These are phyloP conservation scores for Marcusenius ussheri DNA, from an alignment of 2,113 vertebrate species.

Conservation along the genomic window DNA sequence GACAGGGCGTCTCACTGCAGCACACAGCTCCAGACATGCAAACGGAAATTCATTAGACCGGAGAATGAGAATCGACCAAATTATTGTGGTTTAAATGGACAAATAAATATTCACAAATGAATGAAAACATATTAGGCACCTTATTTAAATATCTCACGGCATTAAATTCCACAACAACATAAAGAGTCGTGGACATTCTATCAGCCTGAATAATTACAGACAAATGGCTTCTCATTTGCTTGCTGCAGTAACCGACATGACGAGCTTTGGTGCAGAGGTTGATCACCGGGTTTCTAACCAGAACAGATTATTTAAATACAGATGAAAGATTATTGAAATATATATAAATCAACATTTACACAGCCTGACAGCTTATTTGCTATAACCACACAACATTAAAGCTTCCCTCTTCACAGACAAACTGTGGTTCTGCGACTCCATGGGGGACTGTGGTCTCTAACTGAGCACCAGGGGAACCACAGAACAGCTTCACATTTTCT, in stretches of 20 bases:
- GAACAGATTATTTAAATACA: conserved; percentile 6
- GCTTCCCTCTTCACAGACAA: background rate
- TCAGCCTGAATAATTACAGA: conserved; percentile 22
- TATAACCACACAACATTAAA: background rate
- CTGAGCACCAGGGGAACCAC: background rate
- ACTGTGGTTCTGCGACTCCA: background rate
- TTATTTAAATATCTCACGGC: background rate
- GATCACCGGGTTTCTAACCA: conserved; percentile 20
- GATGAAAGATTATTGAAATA: conserved; percentile 11
- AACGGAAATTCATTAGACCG: background rate
- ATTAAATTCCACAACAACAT: conserved; percentile 15
- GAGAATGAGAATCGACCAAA: background rate
- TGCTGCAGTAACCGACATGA: background rate
- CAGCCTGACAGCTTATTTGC: background rate
- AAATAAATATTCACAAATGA: background rate
- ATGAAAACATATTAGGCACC: background rate
- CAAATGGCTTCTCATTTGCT: background rate
- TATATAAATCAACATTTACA: conserved; percentile 12
- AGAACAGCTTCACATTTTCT: background rate
- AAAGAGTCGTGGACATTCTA: background rate
- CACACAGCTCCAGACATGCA: background rate
- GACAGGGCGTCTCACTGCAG: background rate
- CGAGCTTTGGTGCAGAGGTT: conserved; percentile 16
- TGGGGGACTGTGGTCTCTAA: background rate
- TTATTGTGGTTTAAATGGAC: background rate